Percentiles rank a stretch among this genome's conserved stretches.
phyloP scores from a whole-genome alignment of 1,140 invertebrate species.

The Babylonia areolata region DNA sequence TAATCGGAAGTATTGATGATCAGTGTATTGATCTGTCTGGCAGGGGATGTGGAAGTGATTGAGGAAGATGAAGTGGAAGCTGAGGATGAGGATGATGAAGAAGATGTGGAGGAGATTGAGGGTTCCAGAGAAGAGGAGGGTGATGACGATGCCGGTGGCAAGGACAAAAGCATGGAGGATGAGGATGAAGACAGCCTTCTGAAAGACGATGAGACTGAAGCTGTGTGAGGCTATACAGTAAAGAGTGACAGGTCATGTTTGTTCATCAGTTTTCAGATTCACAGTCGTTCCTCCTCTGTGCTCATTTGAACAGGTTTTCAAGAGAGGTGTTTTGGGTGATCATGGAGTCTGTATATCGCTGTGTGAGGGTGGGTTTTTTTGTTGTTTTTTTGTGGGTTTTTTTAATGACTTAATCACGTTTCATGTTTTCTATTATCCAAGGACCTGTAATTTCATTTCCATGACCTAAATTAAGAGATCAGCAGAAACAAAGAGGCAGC shows the following conservation, averaged over 20 bases:
- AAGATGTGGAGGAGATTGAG: background rate
- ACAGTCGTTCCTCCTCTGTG: background rate
- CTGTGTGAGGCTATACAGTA: too few species aligned
- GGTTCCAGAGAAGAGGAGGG: background rate
- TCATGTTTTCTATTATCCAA: background rate
- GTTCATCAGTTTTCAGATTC: background rate
- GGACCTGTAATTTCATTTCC: too few species aligned
- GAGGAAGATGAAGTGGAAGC: conserved; percentile 47
- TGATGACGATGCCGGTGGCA: background rate
- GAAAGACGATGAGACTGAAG: background rate
- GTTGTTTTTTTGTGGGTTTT: too few species aligned
- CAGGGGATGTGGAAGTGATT: conserved; percentile 48
- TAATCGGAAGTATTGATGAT: too few species aligned
- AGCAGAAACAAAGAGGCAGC: too few species aligned
- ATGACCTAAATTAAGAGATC: too few species aligned
- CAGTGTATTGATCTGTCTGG: too few species aligned
- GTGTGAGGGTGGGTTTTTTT: background rate
- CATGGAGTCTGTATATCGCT: background rate
- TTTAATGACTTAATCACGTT: background rate
- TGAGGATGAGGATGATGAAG: conserved; percentile 12
- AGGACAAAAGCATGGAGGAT: background rate
- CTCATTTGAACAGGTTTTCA: background rate
- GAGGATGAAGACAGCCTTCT: background rate
- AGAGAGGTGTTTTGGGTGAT: too few species aligned
- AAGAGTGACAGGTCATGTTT: background rate